Conservation (phyloP, 1,140 invertebrate species). For the Drosophila tani region DNA sequence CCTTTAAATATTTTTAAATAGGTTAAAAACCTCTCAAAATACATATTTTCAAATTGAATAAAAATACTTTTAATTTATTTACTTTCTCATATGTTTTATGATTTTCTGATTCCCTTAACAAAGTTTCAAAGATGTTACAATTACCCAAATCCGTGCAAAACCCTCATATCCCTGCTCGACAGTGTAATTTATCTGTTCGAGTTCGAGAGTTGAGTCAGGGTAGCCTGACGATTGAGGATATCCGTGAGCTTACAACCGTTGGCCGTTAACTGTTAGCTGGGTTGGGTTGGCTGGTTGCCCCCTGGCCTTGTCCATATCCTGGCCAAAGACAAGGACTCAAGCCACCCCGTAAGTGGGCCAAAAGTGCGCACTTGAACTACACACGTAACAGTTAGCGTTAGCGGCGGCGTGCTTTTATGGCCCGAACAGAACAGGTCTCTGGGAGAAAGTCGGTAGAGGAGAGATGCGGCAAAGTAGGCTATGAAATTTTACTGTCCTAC, state of each 20-base stretch:
- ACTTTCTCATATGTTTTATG: neutral
- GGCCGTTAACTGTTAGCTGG: slow-evolving; percentile 67
- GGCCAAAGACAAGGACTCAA: slow-evolving; percentile 27
- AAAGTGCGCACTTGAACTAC: slow-evolving; percentile 80
- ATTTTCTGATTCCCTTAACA: neutral
- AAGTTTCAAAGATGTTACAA: neutral
- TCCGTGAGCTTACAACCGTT: slow-evolving; percentile 80
- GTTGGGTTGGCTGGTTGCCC: slow-evolving; percentile 13
- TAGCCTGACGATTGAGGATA: slow-evolving; percentile 66
- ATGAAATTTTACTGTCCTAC: slow-evolving; percentile 77
- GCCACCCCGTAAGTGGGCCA: slow-evolving; percentile 42
- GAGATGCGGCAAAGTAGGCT: slow-evolving; percentile 62
- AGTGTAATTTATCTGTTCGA: slow-evolving; percentile 67
- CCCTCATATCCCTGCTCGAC: neutral
- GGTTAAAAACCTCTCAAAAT: neutral
- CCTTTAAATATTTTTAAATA: neutral
- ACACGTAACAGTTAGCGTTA: slow-evolving; percentile 63
- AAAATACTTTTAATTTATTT: neutral
- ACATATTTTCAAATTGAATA: neutral
- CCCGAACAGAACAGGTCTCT: slow-evolving; percentile 24
- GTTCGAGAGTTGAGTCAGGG: slow-evolving; percentile 33
- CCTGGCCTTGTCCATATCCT: slow-evolving; percentile 1
- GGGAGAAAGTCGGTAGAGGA: neutral
- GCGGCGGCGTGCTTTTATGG: slow-evolving; percentile 65
- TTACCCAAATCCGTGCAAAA: neutral